Conservation (phyloP, 2,113 vertebrate genomes). For the Prionailurus viverrinus region DNA sequence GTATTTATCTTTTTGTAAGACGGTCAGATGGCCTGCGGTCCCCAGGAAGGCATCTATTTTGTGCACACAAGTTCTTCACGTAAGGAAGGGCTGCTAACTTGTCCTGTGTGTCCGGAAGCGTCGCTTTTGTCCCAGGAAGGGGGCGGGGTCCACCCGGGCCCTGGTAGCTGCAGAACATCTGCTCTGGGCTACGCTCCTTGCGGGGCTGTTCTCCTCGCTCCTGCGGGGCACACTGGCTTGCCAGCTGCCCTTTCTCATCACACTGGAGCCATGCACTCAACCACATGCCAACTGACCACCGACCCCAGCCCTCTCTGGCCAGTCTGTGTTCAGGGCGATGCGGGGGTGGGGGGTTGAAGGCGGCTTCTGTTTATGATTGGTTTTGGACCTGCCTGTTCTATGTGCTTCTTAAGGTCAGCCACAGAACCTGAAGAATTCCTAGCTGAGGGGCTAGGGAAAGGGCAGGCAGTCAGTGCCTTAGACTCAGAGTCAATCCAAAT, state of each 20-base stretch:
- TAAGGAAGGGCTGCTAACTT: not conserved
- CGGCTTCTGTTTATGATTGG: not conserved
- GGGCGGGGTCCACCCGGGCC: not conserved
- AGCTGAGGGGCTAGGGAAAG: not conserved
- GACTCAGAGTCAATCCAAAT: not conserved
- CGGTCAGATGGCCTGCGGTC: not conserved
- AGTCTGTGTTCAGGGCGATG: not conserved
- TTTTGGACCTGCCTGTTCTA: not conserved
- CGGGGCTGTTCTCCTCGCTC: not conserved
- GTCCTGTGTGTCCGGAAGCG: too few relatives aligned
- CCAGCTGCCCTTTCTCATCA: not conserved
- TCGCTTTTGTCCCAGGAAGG: not conserved
- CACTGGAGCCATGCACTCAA: not conserved
- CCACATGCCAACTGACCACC: not conserved
- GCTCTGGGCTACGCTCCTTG: accelerated
- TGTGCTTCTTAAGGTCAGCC: not conserved
- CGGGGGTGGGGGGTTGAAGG: not conserved
- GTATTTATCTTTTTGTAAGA: not conserved
- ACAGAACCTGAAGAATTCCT: not conserved
- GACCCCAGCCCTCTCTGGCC: not conserved
- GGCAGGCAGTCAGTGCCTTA: not conserved
- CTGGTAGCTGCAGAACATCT: not conserved
- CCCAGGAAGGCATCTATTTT: not conserved
- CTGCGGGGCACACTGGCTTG: not conserved
- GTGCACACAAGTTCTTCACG: not conserved